Percentiles rank a stretch among this genome's conserved stretches.
phyloP scores from a whole-genome alignment of 2,113 vertebrate genomes.

The Sapayoa aenigma region DNA sequence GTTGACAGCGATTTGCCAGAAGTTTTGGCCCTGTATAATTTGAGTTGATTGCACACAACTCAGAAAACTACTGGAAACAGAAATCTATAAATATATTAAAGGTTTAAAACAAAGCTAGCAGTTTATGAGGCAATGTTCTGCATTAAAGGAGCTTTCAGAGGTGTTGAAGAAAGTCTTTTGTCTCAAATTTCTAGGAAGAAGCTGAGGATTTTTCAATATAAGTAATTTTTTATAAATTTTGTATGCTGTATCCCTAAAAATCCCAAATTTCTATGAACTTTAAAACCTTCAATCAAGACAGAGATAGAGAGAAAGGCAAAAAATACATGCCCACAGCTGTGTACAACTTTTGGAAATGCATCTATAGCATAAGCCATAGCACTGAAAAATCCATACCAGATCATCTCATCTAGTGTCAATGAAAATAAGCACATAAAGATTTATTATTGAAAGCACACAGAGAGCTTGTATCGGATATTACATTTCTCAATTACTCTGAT shows the following conservation, averaged over 20 bases:
- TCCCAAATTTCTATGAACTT: not conserved
- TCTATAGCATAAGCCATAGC: not conserved
- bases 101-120: not conserved
- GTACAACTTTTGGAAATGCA: not conserved
- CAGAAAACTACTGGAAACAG: constrained; percentile 17
- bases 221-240: not conserved
- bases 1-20: constrained; percentile 8
- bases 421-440: not conserved
- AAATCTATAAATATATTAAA: not conserved
- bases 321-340: not conserved
- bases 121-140: not conserved
- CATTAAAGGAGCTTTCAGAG: not conserved
- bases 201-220: not conserved
- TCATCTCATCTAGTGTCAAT: not conserved
- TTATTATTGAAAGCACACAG: not conserved
- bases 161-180: not conserved
- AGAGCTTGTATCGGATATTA: not conserved
- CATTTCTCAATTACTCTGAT: not conserved
- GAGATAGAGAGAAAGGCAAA: not conserved
- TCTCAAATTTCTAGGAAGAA: not conserved
- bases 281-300: not conserved
- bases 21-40: constrained; percentile 8
- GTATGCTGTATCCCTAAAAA: not conserved
- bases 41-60: not conserved
- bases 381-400: not conserved